phyloP scores from a whole-genome alignment of 2,113 vertebrate genomes.

The Pteropus alecto region DNA sequence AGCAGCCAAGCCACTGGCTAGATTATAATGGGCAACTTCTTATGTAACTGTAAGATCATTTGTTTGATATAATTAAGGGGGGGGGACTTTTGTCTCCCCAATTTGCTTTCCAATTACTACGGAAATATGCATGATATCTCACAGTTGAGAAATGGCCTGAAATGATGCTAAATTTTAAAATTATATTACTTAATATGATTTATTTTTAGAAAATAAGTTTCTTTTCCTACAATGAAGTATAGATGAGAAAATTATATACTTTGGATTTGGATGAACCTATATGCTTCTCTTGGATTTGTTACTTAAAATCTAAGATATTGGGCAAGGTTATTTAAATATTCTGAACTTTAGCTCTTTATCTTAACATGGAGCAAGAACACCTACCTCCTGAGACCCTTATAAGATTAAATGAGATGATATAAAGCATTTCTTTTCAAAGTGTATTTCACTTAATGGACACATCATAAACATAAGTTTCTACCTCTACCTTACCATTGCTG shows the following conservation, averaged over 20 bases:
- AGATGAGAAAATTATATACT: not conserved
- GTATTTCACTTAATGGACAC: not conserved
- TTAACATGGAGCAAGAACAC: not conserved
- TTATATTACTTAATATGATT: not conserved
- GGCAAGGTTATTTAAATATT: not conserved
- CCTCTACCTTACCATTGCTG: not conserved
- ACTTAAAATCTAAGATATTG: not conserved
- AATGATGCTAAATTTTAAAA: constrained; percentile 11
- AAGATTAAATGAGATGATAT: not conserved
- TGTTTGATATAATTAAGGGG: constrained; percentile 59
- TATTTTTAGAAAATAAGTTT: constrained; percentile 23
- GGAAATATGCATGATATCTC: constrained; percentile 40
- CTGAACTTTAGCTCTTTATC: not conserved
- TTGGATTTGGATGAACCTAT: not conserved
- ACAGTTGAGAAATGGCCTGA: not conserved
- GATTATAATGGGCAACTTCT: constrained; percentile 56
- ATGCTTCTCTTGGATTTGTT: constrained; percentile 2
- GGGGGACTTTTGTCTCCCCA: not conserved
- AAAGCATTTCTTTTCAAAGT: not conserved
- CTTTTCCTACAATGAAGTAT: not conserved
- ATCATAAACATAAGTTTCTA: not conserved
- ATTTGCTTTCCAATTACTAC: constrained; percentile 40
- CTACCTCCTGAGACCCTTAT: not conserved
- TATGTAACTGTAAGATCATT: constrained; percentile 66
- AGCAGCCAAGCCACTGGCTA: constrained; percentile 71